Evolutionary conservation across 2,113 vertebrate genomes (phyloP).

Genomic region (human (Homo sapiens)): DNA sequence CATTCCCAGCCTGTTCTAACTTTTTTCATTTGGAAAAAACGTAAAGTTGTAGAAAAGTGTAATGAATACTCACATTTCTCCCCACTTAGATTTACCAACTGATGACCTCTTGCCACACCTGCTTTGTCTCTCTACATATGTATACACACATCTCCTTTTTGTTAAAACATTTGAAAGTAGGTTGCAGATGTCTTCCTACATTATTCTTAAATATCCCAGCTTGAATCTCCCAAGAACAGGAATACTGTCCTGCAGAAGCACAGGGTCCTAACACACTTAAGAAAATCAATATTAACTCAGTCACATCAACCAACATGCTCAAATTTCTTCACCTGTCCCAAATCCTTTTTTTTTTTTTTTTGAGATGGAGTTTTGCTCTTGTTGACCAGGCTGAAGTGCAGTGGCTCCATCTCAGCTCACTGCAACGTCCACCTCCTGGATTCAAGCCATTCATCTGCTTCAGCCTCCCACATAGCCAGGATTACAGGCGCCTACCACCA

Average conservation of each 20-base stretch:
- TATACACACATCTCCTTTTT: background rate
- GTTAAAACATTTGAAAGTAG: slow-evolving; percentile 4
- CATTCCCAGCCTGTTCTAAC: too few relatives aligned
- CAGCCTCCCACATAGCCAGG: too few relatives aligned
- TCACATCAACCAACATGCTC: background rate
- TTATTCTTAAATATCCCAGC: background rate
- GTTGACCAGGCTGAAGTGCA: too few relatives aligned
- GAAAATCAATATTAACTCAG: background rate
- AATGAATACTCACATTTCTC: background rate
- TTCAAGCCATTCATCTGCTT: too few relatives aligned
- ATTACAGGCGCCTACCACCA: too few relatives aligned
- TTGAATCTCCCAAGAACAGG: background rate
- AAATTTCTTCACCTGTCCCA: background rate
- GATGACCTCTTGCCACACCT: background rate
- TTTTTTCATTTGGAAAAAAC: background rate
- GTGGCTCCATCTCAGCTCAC: too few relatives aligned
- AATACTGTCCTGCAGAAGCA: background rate
- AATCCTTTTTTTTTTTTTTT: too few relatives aligned
- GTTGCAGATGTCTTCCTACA: background rate
- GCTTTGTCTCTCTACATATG: background rate
- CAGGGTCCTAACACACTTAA: background rate
- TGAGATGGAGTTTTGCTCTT: too few relatives aligned
- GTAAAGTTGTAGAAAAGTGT: background rate
- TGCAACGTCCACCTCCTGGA: too few relatives aligned
- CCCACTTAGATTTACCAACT: background rate